Evolutionary conservation across 2,888 invertebrate genomes (phyloP), one percentile per base, ranked within the genome.

Genomic region (Heliconius charithonia): DNA sequence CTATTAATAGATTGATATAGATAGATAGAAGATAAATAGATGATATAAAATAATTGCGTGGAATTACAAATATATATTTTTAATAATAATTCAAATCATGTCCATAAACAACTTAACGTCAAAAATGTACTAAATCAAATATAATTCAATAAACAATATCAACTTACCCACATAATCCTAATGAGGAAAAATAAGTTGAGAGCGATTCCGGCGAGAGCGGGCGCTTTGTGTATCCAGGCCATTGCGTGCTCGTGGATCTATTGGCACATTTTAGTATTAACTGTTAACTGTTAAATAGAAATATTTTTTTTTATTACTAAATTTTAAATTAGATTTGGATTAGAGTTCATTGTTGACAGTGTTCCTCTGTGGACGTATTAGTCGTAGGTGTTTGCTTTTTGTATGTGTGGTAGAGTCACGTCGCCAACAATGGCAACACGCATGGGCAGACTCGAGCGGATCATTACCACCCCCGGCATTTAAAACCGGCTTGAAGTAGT

Each of bases 211-310:
- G 96, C 93, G 82, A 98, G 96, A 3, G 98, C 97, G 0, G 98
- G 98, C 0, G 96, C 97, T 89, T 98, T 97, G 90, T 97, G 98
- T 85, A 98, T 97, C 97, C 98, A 98, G 91, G 98, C 98, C 76
- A 97, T 97, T 76, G 96, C 94, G 87, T 97, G 97, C 81, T 96
- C 96, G 85, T 96, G 96, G 96, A 98, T 97, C 98, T 98, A 98
- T 1, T 96, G 95, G 87, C 98, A 97, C 89, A 96, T 94, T 85
- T 96, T 95, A 80, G 95, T 90, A 85, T 96, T 94, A 0, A 90
- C 89, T 0, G 92, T 83, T 82, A 93, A 84, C 94, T 94, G 86
- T 71, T 75, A 10, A 4, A 81, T 80, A 0, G 3, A 75, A 25
- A 66, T 62, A 12, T 25, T 62, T 62, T 32, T 32, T 32, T 32